Conservation (phyloP, 2,113 vertebrate species). For the Cololabis saira region DNA sequence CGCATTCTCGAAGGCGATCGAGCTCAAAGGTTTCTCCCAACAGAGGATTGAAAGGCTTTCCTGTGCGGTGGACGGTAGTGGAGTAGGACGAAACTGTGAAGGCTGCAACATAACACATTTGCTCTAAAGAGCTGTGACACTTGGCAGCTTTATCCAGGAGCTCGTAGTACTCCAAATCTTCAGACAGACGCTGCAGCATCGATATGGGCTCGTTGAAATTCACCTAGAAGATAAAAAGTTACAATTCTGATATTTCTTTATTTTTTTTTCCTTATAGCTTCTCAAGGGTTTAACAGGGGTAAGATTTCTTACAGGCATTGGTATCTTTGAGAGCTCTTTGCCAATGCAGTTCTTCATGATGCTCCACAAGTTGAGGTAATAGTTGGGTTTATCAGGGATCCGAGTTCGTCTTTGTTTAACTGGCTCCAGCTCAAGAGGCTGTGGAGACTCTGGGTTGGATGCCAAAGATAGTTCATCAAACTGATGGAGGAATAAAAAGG, state of each 20-base stretch:
- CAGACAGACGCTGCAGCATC: constrained; percentile 95
- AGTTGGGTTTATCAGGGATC: constrained; percentile 95
- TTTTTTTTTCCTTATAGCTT: background rate
- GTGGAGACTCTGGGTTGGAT: constrained; percentile 80
- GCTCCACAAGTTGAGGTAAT: constrained; percentile 96
- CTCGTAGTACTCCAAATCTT: constrained; percentile 95
- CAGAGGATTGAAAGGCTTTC: constrained; percentile 96
- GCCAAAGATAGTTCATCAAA: constrained; percentile 86
- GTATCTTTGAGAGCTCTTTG: constrained; percentile 96
- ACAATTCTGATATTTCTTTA: constrained; percentile 2
- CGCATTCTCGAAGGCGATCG: constrained; percentile 88
- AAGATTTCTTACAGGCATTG: constrained; percentile 89
- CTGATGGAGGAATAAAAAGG: constrained; percentile 68
- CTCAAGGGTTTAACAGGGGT: background rate
- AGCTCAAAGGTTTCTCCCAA: constrained; percentile 97
- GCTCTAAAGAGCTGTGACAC: constrained; percentile 91
- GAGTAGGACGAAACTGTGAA: constrained; percentile 97
- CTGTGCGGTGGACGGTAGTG: constrained; percentile 94
- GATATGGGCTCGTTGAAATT: constrained; percentile 98
- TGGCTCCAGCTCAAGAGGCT: constrained; percentile 71
- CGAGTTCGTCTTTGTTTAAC: constrained; percentile 87
- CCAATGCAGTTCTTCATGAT: constrained; percentile 99
- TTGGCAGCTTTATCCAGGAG: constrained; percentile 90
- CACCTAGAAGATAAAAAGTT: constrained; percentile 77
- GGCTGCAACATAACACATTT: constrained; percentile 94